Evolutionary conservation across 1,140 invertebrate genomes (phyloP).

Genomic region (Heliconius congener): DNA sequence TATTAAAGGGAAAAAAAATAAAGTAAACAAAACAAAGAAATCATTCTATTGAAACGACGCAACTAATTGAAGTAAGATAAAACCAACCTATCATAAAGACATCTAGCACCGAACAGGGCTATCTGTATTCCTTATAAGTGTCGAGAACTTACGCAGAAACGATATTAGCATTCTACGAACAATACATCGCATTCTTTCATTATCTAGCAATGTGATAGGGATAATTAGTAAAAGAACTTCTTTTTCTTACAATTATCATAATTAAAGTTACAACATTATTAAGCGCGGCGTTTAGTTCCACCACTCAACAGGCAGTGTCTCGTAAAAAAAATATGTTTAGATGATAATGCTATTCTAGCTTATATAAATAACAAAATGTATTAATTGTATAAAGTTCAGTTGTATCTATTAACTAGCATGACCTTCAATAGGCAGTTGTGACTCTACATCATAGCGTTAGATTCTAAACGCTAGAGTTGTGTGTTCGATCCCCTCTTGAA

Average conservation of each 20-base stretch:
- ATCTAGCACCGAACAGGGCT: not conserved
- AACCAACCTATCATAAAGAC: not conserved
- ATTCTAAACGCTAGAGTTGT: too few relatives aligned
- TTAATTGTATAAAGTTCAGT: too few relatives aligned
- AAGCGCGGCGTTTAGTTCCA: too few relatives aligned
- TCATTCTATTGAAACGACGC: not conserved
- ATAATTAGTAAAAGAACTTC: not conserved
- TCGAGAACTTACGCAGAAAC: not conserved
- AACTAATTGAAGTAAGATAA: not conserved
- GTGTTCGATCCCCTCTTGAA: too few relatives aligned
- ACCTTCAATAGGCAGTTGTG: too few relatives aligned
- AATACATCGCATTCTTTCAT: conserved; percentile 9
- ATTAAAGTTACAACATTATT: too few relatives aligned
- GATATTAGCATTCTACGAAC: conserved; percentile 19
- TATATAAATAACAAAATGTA: too few relatives aligned
- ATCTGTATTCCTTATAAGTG: not conserved
- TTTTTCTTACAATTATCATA: not conserved
- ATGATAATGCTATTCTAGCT: too few relatives aligned
- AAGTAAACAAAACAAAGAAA: not conserved
- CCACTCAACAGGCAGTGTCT: too few relatives aligned
- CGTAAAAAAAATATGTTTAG: too few relatives aligned
- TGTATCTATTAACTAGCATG: too few relatives aligned
- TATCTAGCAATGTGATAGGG: not conserved
- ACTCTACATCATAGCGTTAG: too few relatives aligned
- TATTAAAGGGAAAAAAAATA: not conserved